These are phyloP conservation scores for Suricata suricatta DNA, from an alignment of 2,113 vertebrate species.

Conservation along the genomic window DNA sequence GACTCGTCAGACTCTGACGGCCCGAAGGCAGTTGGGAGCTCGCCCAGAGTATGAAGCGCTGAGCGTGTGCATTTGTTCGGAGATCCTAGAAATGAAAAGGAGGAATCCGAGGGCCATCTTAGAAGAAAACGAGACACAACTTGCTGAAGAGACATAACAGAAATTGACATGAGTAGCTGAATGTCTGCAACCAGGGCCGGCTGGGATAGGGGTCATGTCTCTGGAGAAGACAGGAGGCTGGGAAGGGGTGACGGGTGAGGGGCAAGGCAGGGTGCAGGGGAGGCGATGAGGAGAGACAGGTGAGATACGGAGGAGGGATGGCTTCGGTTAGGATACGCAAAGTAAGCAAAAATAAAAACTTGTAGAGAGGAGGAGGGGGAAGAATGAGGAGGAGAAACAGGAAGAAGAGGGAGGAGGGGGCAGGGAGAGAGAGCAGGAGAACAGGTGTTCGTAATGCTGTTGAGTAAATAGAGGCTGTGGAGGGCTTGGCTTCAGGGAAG, in stretches of 20 bases:
- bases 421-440: not conserved
- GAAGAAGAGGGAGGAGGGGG: not conserved
- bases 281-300: accelerated
- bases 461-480: too few relatives aligned
- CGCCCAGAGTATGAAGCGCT: not conserved
- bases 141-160: not conserved
- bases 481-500: too few relatives aligned
- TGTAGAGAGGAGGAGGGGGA: not conserved
- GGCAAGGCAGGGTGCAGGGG: accelerated
- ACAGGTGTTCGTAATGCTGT: not conserved
- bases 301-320: not conserved
- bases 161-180: not conserved
- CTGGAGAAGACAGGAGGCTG: not conserved
- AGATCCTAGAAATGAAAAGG: not conserved
- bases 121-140: not conserved
- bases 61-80: too few relatives aligned
- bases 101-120: not conserved
- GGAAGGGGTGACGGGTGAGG: not conserved
- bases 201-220: not conserved
- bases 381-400: not conserved
- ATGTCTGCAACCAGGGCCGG: not conserved
- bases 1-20: not conserved
- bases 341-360: not conserved
- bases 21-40: not conserved
- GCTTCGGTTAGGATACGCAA: not conserved